Evolutionary conservation across 2,113 vertebrate species (phyloP).

Genomic region (Leptocoma aspasia): DNA sequence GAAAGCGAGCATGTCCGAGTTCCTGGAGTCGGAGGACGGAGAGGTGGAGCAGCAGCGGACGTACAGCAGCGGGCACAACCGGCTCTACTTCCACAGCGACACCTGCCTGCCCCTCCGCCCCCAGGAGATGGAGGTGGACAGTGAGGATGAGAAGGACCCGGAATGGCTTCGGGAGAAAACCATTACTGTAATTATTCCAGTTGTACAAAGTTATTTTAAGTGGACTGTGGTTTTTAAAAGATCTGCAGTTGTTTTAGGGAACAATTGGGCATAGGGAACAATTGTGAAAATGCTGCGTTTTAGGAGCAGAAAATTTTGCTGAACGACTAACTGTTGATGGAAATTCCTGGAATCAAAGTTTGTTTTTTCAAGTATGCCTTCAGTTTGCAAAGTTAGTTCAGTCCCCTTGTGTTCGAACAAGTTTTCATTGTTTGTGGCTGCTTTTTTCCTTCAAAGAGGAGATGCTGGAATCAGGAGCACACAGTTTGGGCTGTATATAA

Average conservation of each 20-base stretch:
- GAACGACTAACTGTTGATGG: not conserved
- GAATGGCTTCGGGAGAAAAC: constrained; percentile 98
- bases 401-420: accelerated
- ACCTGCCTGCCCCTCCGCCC: constrained; percentile 95
- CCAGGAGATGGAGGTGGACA: constrained; percentile 98
- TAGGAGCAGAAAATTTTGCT: not conserved
- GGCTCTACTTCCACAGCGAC: constrained; percentile 98
- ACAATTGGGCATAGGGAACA: accelerated
- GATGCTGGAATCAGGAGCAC: not conserved
- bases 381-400: not conserved
- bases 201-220: not conserved
- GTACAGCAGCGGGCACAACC: constrained; percentile 96
- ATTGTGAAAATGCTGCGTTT: not conserved
- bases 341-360: not conserved
- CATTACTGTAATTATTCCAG: constrained; percentile 81
- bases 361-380: not conserved
- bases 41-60: constrained; percentile 96
- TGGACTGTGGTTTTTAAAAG: not conserved
- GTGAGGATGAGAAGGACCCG: constrained; percentile 94
- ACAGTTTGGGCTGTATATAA: not conserved
- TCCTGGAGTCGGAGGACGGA: constrained; percentile 94
- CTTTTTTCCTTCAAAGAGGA: not conserved
- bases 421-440: not conserved
- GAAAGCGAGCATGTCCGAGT: constrained; percentile 96
- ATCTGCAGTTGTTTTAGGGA: not conserved